Base-by-base conservation (phyloP, 1,140 invertebrate species). In the Hyles euphorbiae region DNA sequence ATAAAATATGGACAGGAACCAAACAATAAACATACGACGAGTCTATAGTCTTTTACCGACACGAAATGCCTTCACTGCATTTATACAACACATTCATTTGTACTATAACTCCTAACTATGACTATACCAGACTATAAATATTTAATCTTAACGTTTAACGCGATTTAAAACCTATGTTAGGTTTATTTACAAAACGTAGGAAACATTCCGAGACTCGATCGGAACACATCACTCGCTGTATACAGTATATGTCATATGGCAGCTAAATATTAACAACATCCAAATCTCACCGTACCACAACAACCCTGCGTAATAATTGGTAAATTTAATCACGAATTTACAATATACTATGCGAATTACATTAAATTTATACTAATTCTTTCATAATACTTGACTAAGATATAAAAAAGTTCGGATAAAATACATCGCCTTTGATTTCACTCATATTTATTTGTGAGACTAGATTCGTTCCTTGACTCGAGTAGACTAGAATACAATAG, bases 401-500 rank as follows among this genome's bases (percentile, higher is more conserved):
- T 50, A 58, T 32, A 56, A 59, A 22, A 22, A 61, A 57, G 48
- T 60, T 56, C 60, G 9, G 59, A 36, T 51, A 65, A 60, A 53
- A 34, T 60, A 56, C 8, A 51, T 57, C 58, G 58, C 52, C 53
- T 32, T 47, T 56, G 43, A 56, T 59, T 60, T 60, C 54, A 62
- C 47, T 57, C 34, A 48, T 54, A 56, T 52, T 34, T 40, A 53
- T 11, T 6, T 8, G 36, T 63, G 44, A 60, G 66, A 75, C 73
- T 75, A 75, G 73, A 68, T 54, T 61, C 61, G 47, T 68, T 65
- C 34, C 45, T 58, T 65, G 65, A 65, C 63, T 68, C 47, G 70
- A 63, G 65, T 65, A 70, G 83, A 87, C 83, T 87, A 87, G 81
- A 84, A 75, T 74, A 72, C 65, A 58, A 57, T 61, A 57, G 53